These are phyloP conservation scores for Junonia oenone DNA, from an alignment of 2,888 invertebrate species.

Conservation along the genomic window DNA sequence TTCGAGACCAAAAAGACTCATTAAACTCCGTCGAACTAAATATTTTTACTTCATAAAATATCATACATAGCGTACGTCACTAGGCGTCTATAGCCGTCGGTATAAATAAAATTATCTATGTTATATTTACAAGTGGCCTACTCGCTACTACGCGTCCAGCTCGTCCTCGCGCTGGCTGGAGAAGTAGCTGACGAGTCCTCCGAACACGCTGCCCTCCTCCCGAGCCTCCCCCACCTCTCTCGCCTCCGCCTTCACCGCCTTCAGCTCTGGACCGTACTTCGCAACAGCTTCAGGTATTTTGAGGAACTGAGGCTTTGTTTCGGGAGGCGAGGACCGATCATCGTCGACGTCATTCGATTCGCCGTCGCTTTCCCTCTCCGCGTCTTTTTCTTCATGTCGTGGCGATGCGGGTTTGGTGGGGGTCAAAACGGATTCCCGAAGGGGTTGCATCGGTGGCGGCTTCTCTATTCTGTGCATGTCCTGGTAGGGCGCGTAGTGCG, in stretches of 20 bases:
- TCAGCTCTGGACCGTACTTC: constrained; percentile 7
- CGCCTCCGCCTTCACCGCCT: constrained; percentile 7
- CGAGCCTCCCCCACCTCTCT: constrained; percentile 18
- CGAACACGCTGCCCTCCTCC: constrained; percentile 88
- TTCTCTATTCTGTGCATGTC: constrained; percentile 38
- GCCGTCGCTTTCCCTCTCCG: constrained; percentile 17
- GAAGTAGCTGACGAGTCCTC: constrained; percentile 94
- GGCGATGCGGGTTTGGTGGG: constrained; percentile 5
- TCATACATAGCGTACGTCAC: constrained; percentile 50
- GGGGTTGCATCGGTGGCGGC: constrained; percentile 12
- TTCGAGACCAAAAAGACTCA: constrained; percentile 74
- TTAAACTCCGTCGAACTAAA: constrained; percentile 46
- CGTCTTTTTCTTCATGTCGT: not conserved
- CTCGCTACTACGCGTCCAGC: constrained; percentile 81
- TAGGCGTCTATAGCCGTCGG: constrained; percentile 33
- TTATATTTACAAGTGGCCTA: constrained; percentile 44
- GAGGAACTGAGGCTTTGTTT: constrained; percentile 31
- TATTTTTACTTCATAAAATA: constrained; percentile 46
- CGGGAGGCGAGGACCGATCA: constrained; percentile 28
- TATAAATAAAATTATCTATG: constrained; percentile 57
- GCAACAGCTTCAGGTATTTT: constrained; percentile 27
- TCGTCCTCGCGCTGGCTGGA: constrained; percentile 94
- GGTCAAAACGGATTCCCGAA: not conserved
- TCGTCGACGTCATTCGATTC: constrained; percentile 4
- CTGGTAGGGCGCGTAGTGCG: constrained; percentile 33